Conservation (phyloP, 2,888 invertebrate species). For the Drosophila siamana region DNA sequence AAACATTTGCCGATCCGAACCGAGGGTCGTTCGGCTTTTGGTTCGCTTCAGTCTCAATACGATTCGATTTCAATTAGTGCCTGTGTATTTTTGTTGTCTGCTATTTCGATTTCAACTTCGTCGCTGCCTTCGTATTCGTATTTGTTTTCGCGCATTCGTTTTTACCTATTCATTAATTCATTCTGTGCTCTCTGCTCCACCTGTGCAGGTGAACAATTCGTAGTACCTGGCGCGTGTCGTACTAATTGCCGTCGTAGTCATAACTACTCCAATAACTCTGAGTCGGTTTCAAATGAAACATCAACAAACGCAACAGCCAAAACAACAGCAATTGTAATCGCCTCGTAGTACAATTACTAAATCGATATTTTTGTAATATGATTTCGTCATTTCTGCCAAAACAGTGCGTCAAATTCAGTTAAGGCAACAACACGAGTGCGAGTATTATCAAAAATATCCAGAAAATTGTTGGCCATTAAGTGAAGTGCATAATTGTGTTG, state of each 20-base stretch:
- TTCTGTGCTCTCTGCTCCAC: slow-evolving; percentile 85
- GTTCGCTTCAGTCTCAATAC: slow-evolving; percentile 53
- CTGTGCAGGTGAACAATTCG: slow-evolving; percentile 81
- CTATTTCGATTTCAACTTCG: slow-evolving; percentile 48
- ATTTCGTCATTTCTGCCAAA: slow-evolving; percentile 4
- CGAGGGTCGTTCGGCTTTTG: slow-evolving; percentile 45
- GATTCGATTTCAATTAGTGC: slow-evolving; percentile 61
- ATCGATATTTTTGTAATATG: slow-evolving; percentile 29
- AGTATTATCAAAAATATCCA: slow-evolving; percentile 13
- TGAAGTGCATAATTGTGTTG: slow-evolving; percentile 56
- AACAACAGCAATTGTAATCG: slow-evolving; percentile 18
- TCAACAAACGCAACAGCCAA: not conserved
- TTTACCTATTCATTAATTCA: slow-evolving; percentile 76
- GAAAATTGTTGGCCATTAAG: slow-evolving; percentile 26
- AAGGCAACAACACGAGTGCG: not conserved
- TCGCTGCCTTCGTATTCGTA: slow-evolving; percentile 39
- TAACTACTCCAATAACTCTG: slow-evolving; percentile 13
- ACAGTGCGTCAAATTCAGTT: not conserved
- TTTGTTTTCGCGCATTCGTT: slow-evolving; percentile 18
- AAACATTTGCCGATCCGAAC: slow-evolving; percentile 47
- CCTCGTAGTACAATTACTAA: slow-evolving; percentile 10
- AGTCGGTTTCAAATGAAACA: slow-evolving; percentile 18
- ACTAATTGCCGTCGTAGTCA: slow-evolving; percentile 46
- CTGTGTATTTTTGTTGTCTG: slow-evolving; percentile 29
- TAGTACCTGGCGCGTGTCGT: slow-evolving; percentile 59